phyloP scores from a whole-genome alignment of 2,888 invertebrate species.

The Dioctria rufipes region DNA sequence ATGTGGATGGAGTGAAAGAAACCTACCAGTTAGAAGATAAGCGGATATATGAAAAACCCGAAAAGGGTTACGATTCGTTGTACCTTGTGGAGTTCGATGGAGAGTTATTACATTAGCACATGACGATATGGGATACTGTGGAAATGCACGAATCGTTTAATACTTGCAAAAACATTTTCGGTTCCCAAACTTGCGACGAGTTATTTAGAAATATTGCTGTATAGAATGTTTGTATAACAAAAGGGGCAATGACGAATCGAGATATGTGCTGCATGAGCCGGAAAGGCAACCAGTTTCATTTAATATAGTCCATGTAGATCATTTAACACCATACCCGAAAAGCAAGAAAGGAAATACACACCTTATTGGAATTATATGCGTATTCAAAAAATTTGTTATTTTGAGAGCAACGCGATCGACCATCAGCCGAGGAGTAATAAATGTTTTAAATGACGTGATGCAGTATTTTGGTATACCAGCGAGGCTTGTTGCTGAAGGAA shows the following conservation, averaged over 20 bases:
- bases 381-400: no score
- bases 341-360: no score
- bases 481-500: no score
- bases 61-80: conserved; percentile 40
- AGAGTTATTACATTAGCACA: conserved; percentile 47
- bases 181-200: conserved; percentile 67
- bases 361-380: no score
- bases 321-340: background rate
- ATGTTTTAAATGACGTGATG: no score
- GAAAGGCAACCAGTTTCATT: conserved; percentile 59
- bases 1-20: conserved; percentile 6
- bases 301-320: background rate
- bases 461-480: no score
- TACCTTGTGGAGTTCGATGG: conserved; percentile 51
- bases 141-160: conserved; percentile 43
- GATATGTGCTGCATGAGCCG: conserved; percentile 59
- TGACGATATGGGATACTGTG: conserved; percentile 30
- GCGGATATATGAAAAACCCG: background rate
- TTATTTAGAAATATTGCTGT: conserved; percentile 65
- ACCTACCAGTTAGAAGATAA: background rate
- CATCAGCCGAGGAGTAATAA: no score
- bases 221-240: conserved; percentile 68
- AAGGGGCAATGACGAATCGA: conserved; percentile 58
- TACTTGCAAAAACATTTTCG: conserved; percentile 64
- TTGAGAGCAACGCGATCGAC: no score